Conservation (phyloP, 2,888 invertebrate species). For the Caenorhabditis sp. region DNA sequence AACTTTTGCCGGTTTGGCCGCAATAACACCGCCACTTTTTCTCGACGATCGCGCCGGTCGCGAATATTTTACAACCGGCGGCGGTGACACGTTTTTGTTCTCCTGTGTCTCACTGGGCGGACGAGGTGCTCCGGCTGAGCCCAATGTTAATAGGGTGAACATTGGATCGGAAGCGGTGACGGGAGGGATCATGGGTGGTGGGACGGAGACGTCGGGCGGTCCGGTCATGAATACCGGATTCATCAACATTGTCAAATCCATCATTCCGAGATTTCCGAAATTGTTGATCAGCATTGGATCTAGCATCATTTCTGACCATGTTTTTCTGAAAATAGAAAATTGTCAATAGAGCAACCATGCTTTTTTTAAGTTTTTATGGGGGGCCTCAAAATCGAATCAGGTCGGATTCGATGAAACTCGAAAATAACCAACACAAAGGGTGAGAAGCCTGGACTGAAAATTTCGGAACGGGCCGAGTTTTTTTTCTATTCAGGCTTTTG, state of each 20-base stretch:
- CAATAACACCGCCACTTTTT: slow-evolving; percentile 13
- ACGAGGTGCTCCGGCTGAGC: slow-evolving; percentile 27
- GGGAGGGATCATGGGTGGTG: not conserved
- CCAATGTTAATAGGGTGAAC: slow-evolving; percentile 12
- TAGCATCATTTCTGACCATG: not conserved
- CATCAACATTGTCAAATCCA: not conserved
- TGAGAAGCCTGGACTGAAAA: too few species aligned
- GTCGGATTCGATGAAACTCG: too few species aligned
- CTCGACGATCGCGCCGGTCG: slow-evolving; percentile 22
- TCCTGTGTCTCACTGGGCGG: slow-evolving; percentile 7
- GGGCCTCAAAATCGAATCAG: too few species aligned
- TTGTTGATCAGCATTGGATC: not conserved
- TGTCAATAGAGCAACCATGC: too few species aligned
- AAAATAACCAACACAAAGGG: too few species aligned
- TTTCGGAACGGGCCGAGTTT: too few species aligned
- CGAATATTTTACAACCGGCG: slow-evolving; percentile 6
- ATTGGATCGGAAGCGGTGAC: not conserved
- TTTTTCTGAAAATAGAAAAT: not conserved
- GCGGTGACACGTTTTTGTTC: not conserved
- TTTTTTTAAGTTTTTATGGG: too few species aligned
- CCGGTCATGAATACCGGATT: not conserved
- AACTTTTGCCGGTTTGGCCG: slow-evolving; percentile 11
- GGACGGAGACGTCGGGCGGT: not conserved
- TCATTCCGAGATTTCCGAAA: not conserved
- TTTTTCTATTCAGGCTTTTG: too few species aligned